A percentile compares a stretch with the other conserved stretches of the same genome.
These are phyloP conservation scores for Sebastes minor DNA, from an alignment of 2,797 vertebrate species.

Conservation along the genomic window DNA sequence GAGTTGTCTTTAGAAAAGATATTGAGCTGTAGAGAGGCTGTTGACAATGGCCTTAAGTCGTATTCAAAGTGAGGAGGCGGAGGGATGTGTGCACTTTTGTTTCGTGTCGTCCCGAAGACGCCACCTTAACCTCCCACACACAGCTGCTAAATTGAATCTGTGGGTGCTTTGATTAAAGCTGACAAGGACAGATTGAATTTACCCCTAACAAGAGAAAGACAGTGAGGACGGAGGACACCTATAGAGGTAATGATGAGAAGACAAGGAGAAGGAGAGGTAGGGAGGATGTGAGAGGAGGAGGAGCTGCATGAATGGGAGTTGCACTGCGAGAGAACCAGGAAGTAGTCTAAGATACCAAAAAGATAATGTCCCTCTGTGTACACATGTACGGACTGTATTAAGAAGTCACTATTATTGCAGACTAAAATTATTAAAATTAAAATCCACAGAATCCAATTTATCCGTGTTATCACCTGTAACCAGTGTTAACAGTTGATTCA, in stretches of 20 bases:
- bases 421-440: neutral
- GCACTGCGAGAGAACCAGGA: neutral
- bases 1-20: slow-evolving; percentile 22
- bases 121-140: slow-evolving; percentile 71
- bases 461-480: neutral
- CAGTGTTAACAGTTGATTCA: neutral
- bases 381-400: neutral
- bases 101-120: slow-evolving; percentile 56
- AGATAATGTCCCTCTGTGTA: neutral
- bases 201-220: slow-evolving; percentile 73
- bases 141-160: slow-evolving; percentile 78
- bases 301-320: neutral
- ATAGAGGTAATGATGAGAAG: slow-evolving; percentile 56
- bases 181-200: slow-evolving; percentile 84
- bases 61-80: slow-evolving; percentile 32
- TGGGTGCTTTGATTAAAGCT: slow-evolving; percentile 82
- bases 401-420: neutral
- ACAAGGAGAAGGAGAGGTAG: slow-evolving; percentile 34
- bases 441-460: neutral
- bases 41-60: slow-evolving; percentile 50
- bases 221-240: slow-evolving; percentile 57
- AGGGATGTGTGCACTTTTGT: slow-evolving; percentile 55
- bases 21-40: slow-evolving; percentile 32
- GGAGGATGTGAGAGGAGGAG: slow-evolving; percentile 13
- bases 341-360: neutral